Evolutionary conservation across 2,113 vertebrate genomes (phyloP), one percentile per base, ranked within the genome.

Genomic region (Sylvicapra grimmia): DNA sequence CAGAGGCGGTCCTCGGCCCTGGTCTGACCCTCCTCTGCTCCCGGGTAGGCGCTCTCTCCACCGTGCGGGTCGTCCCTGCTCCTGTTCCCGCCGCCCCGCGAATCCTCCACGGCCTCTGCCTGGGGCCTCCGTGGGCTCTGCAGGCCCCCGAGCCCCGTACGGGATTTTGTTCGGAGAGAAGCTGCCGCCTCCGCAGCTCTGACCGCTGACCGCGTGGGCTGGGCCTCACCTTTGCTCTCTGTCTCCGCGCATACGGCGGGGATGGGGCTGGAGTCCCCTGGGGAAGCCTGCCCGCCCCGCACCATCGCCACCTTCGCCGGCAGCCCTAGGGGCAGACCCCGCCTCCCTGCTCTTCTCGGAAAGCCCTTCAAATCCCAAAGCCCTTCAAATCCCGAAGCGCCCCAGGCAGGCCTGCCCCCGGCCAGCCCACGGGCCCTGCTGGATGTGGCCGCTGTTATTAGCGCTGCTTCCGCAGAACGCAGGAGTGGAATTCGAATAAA

Each of bases 261-360:
- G 21, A 1, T 40, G 33, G 49, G 75, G n/a, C 63, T 36, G 72
- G 88, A 54, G 53, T 58, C 11, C 29, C 19, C 89, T 31, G 2
- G 10, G 31, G 61, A 23, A 11, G 21, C n/a, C 51, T 33, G 1
- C 58, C 82, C 1, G 23, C 6, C 21, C 5, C 5, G 15, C 16
- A 49, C 36, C n/a, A 1, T 79, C 9, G 0, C 40, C 40, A 44
- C 40, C n/a, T 1, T 79, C 9, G 0, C 29, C 5, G 2, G 6
- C 53, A 4, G 36, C 6, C 23, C 44, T 88, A 53, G 18, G 58
- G 29, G 85, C 86, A 51, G n/a, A 83, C 40, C 36, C 1, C 16
- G 2, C 0, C 8, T 29, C 87, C 27, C 5, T 1, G 5, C 56
- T 61, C 9, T 72, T 90, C 33, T 16, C 6, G 1, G 4, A 44